phyloP scores from a whole-genome alignment of 2,888 invertebrate species.

The Lamellibrachia satsuma region DNA sequence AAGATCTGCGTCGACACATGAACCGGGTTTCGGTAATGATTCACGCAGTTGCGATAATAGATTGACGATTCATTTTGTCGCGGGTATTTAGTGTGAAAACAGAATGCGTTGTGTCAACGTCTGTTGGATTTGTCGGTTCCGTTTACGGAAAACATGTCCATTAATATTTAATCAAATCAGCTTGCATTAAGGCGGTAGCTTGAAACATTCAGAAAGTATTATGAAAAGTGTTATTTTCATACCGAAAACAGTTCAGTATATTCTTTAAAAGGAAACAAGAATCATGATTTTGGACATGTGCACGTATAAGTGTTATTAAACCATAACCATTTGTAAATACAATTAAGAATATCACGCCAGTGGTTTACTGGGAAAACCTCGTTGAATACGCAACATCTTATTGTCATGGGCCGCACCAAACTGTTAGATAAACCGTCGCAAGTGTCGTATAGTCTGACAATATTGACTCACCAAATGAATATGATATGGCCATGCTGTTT shows the following conservation, averaged over 20 bases:
- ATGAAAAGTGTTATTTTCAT: background rate
- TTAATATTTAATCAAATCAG: background rate
- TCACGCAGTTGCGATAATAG: slow-evolving; percentile 1
- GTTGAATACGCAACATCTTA: too few species aligned
- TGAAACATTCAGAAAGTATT: background rate
- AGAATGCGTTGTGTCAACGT: background rate
- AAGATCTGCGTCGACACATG: background rate
- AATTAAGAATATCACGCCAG: too few species aligned
- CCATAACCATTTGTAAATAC: too few species aligned
- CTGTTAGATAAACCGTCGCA: too few species aligned
- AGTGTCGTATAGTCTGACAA: too few species aligned
- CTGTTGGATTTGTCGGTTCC: background rate
- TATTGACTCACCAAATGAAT: too few species aligned
- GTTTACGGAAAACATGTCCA: background rate
- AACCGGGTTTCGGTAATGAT: background rate
- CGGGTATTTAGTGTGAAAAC: background rate
- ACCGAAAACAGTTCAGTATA: background rate
- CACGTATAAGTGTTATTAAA: too few species aligned
- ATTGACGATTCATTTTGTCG: background rate
- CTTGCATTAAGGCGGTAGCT: background rate
- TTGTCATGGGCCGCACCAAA: too few species aligned
- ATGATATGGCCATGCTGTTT: too few species aligned
- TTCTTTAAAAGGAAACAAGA: background rate
- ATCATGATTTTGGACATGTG: too few species aligned
- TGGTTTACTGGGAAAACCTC: too few species aligned